Evolutionary conservation across 2,113 vertebrate species (phyloP).

Genomic region (Anser cygnoides): DNA sequence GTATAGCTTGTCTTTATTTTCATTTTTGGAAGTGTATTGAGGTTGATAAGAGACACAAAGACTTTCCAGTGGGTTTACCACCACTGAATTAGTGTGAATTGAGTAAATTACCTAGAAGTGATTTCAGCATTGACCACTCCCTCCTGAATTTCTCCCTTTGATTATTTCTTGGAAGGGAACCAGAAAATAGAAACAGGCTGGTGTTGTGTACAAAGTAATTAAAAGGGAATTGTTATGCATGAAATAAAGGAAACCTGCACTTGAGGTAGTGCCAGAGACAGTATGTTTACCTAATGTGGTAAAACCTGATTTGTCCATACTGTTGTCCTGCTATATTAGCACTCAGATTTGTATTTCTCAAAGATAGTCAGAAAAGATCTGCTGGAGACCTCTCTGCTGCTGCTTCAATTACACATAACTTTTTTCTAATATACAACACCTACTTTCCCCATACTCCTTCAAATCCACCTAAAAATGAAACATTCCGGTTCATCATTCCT

Average conservation of each 20-base stretch:
- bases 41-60: neutral
- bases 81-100: neutral
- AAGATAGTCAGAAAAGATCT: neutral
- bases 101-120: neutral
- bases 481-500: neutral
- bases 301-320: neutral
- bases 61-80: neutral
- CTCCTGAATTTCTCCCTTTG: slow-evolving; percentile 13
- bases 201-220: neutral
- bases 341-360: neutral
- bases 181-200: neutral
- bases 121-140: neutral
- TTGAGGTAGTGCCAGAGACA: neutral
- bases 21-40: too few relatives aligned
- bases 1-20: neutral
- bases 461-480: neutral
- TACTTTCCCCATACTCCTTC: neutral
- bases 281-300: neutral
- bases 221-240: neutral
- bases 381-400: neutral
- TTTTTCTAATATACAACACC: neutral
- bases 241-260: neutral
- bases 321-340: neutral
- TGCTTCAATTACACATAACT: neutral
- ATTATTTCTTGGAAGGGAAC: neutral